Conservation (phyloP, 2,888 invertebrate genomes). For the Heliconius erato region DNA sequence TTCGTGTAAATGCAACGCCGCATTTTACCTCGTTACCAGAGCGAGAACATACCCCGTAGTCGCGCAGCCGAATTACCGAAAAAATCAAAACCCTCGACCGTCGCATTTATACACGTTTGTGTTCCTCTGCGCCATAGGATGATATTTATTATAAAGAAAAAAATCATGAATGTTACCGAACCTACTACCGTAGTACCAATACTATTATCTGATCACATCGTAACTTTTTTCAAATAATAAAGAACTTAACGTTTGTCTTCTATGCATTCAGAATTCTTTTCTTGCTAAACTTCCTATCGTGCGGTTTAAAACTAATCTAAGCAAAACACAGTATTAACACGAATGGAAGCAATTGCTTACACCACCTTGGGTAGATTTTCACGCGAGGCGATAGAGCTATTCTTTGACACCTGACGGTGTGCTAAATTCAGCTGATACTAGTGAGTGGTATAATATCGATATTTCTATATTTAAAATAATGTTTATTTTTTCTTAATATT, state of each 20-base stretch:
- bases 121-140: no score
- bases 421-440: conserved; percentile 61
- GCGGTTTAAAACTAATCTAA: conserved; percentile 67
- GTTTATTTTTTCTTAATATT: neutral
- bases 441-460: conserved; percentile 48
- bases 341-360: conserved; percentile 70
- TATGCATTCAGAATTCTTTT: neutral
- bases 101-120: no score
- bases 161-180: no score
- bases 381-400: conserved; percentile 71
- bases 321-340: conserved; percentile 57
- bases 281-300: conserved; percentile 47
- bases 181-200: no score
- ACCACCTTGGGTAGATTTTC: conserved; percentile 68
- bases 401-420: conserved; percentile 74
- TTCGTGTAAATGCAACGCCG: no score
- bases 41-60: no score
- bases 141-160: no score
- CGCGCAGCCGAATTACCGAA: no score
- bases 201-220: no score
- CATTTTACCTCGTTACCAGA: no score
- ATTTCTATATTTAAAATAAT: neutral
- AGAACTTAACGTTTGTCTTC: neutral
- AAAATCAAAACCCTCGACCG: no score
- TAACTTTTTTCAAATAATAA: neutral